Evolutionary conservation across 2,888 invertebrate genomes (phyloP).

Genomic region (Ichneumoninae sp.): DNA sequence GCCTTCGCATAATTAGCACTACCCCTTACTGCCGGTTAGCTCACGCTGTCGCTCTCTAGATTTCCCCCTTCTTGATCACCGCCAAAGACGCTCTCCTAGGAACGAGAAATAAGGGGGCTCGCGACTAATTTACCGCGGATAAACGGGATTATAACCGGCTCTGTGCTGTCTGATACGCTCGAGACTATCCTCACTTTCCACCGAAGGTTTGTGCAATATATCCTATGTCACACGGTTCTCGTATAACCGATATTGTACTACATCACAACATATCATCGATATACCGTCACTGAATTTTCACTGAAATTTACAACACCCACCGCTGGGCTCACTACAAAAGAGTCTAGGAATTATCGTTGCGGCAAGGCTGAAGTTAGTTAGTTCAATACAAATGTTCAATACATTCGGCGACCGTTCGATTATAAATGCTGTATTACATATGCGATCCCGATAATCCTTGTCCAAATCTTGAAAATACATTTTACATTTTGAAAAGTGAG

Average conservation of each 20-base stretch:
- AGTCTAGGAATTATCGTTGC: background rate
- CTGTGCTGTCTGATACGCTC: constrained; percentile 57
- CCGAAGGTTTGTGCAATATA: background rate
- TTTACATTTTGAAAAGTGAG: background rate
- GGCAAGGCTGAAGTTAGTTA: background rate
- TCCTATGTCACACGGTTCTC: background rate
- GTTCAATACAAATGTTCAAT: background rate
- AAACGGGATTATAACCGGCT: constrained; percentile 66
- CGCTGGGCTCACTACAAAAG: background rate
- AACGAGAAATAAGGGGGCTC: constrained; percentile 44
- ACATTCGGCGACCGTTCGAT: background rate
- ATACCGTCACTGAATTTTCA: background rate
- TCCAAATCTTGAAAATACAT: background rate
- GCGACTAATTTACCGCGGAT: constrained; percentile 65
- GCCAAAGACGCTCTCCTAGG: constrained; percentile 50
- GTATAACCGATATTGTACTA: background rate
- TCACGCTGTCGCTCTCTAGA: constrained; percentile 30
- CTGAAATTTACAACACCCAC: background rate
- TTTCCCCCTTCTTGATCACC: constrained; percentile 48
- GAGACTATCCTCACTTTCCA: constrained; percentile 13
- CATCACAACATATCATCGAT: background rate
- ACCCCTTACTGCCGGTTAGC: constrained; percentile 35
- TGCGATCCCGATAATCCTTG: background rate
- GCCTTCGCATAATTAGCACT: constrained; percentile 67
- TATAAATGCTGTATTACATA: background rate